phyloP scores from a whole-genome alignment of 2,797 vertebrate genomes.

The Eidolon dupreanum region DNA sequence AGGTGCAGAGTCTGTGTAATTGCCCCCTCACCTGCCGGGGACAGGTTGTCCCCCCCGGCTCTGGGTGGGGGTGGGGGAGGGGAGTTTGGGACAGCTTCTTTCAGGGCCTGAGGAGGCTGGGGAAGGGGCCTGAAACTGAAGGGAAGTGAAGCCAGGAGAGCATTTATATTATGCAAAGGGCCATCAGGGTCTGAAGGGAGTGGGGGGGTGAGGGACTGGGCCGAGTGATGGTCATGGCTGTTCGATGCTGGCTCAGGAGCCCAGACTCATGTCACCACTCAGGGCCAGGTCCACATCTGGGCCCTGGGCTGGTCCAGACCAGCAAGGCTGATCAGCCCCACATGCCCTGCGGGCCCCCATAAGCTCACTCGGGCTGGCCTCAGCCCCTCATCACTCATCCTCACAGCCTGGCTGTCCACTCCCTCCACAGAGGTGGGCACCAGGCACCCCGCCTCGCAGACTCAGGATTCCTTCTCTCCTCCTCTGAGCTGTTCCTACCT shows the following conservation, averaged over 20 bases:
- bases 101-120: not conserved
- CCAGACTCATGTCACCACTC: rapidly evolving
- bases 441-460: not conserved
- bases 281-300: rapidly evolving
- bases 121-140: not conserved
- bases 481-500: not conserved
- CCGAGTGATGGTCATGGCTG: not conserved
- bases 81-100: not conserved
- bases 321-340: not conserved
- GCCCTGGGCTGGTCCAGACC: not conserved
- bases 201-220: rapidly evolving
- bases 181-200: not conserved
- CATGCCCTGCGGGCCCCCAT: not conserved
- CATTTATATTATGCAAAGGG: not conserved
- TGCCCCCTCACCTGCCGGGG: not conserved
- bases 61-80: too few species aligned
- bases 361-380: not conserved
- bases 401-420: not conserved
- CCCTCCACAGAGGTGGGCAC: not conserved
- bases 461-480: not conserved
- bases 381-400: rapidly evolving
- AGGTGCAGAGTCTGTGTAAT: rapidly evolving
- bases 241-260: too few species aligned
- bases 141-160: not conserved
- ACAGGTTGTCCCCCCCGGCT: not conserved